Evolutionary conservation across 2,797 vertebrate genomes (phyloP).

Genomic region (Rhinatrema bivittatum): DNA sequence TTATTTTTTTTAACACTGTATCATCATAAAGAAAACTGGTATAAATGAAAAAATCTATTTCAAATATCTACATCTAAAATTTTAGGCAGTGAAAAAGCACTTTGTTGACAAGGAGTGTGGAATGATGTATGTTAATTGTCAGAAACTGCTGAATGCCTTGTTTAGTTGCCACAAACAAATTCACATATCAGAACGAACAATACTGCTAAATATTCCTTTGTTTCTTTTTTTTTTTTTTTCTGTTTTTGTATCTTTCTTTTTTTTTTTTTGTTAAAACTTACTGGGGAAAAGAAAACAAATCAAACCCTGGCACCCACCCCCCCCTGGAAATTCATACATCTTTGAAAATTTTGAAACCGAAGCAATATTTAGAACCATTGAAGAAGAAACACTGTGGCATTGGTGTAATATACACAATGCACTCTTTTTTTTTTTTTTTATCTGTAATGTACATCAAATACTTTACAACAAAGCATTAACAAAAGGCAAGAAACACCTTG

Average conservation of each 20-base stretch:
- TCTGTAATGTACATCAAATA: conserved; percentile 92
- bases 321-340: conserved; percentile 66
- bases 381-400: conserved; percentile 76
- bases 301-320: conserved; percentile 2
- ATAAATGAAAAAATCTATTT: conserved; percentile 83
- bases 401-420: conserved; percentile 94
- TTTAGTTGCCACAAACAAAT: conserved; percentile 80
- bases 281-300: conserved; percentile 60
- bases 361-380: conserved; percentile 78
- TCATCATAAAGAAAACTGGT: conserved; percentile 79
- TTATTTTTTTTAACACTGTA: conserved; percentile 79
- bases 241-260: too few species aligned
- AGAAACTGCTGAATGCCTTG: conserved; percentile 71
- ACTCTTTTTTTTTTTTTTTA: conserved; percentile 65
- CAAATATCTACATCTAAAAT: conserved; percentile 86
- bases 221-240: conserved; percentile 27
- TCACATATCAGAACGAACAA: conserved; percentile 81
- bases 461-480: conserved; percentile 93
- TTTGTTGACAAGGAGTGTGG: conserved; percentile 77
- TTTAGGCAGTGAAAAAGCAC: conserved; percentile 99
- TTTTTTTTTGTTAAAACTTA: conserved; percentile 66
- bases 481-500: conserved; percentile 81
- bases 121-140: conserved; percentile 71
- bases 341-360: conserved; percentile 65
- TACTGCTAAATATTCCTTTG: conserved; percentile 74